A percentile compares a stretch with the other conserved stretches of the same genome.
Evolutionary conservation across 2,797 vertebrate species (phyloP).

Genomic region (Prunella strophiata): DNA sequence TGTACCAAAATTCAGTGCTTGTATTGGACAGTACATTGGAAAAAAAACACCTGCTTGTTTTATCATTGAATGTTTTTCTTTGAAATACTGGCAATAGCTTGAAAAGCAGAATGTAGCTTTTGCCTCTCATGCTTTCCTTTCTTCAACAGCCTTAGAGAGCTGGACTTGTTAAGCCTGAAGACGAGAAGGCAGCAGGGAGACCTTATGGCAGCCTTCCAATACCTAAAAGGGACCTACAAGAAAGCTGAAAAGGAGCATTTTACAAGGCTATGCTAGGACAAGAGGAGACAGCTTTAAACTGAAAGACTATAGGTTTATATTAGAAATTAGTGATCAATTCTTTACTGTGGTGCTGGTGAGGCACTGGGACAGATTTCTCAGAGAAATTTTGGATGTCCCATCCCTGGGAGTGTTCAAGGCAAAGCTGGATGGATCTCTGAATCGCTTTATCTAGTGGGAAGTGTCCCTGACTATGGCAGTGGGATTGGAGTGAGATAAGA

Average conservation of each 20-base stretch:
- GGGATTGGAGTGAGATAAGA: not conserved
- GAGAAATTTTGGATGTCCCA: not conserved
- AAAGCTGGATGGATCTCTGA: not conserved
- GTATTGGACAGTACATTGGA: no score
- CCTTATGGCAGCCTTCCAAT: not conserved
- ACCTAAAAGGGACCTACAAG: no score
- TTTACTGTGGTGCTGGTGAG: no score
- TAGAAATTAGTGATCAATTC: not conserved
- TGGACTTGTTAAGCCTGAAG: not conserved
- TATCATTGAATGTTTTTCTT: not conserved
- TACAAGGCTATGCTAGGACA: not conserved
- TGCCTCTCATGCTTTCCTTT: not conserved
- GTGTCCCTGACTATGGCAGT: not conserved
- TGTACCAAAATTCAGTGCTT: not conserved
- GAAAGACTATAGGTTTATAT: not conserved
- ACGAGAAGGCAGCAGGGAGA: not conserved
- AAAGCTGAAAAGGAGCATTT: not conserved
- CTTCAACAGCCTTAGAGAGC: not conserved
- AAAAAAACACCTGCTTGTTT: not conserved
- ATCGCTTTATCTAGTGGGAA: not conserved
- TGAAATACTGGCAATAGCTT: not conserved
- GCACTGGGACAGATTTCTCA: not conserved
- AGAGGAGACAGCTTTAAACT: not conserved
- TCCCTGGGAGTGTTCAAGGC: not conserved
- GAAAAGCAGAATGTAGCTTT: not conserved